A percentile compares a stretch with the other conserved stretches of the same genome.
Conservation (phyloP, 53 echinoderm and acorn worm genomes). For the Echinometra lucunter region DNA sequence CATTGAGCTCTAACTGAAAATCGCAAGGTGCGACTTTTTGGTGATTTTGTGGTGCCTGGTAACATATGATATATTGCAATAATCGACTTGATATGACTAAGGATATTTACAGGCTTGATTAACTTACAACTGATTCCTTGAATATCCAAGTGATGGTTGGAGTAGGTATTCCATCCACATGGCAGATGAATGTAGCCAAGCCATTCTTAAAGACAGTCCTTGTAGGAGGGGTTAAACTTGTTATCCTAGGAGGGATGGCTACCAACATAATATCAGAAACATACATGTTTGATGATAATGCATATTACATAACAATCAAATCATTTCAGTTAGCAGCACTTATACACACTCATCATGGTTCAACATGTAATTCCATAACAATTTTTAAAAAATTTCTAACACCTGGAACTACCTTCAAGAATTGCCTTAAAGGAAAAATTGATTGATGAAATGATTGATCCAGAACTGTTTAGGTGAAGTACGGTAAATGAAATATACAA, state of each 20-base stretch:
- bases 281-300: too few species aligned
- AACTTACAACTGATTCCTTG: conserved; percentile 35
- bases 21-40: background rate
- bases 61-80: background rate
- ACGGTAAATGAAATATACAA: too few species aligned
- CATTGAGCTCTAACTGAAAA: too few species aligned
- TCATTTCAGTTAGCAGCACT: too few species aligned
- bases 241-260: conserved; percentile 58
- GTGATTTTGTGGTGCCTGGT: too few species aligned
- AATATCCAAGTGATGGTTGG: conserved; percentile 39
- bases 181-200: conserved; percentile 27
- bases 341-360: background rate
- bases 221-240: background rate
- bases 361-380: background rate
- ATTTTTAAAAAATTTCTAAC: background rate
- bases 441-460: background rate
- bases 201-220: background rate
- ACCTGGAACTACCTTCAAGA: background rate
- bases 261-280: background rate
- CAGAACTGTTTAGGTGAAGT: too few species aligned
- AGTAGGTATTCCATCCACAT: conserved; percentile 30
- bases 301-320: too few species aligned
- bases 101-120: background rate
- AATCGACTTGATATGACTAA: background rate
- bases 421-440: background rate